Base-by-base conservation (phyloP, 2,797 vertebrate species). In the Discoglossus pictus region DNA sequence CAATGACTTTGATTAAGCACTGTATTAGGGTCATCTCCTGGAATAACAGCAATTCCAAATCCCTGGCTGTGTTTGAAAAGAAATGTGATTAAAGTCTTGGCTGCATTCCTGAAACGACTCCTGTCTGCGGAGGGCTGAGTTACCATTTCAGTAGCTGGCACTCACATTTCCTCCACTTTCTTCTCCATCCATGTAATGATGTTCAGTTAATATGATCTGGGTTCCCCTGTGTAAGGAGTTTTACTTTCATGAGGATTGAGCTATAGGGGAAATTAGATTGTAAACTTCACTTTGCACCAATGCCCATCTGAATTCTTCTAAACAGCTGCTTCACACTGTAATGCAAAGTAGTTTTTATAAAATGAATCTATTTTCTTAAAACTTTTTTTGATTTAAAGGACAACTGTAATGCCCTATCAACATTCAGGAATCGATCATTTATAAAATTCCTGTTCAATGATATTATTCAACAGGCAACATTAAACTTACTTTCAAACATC, bases 21-120 rank as follows among this genome's bases (percentile, higher is more conserved):
- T 58, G 66, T 76, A 73, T 86, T 84, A 84, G 80, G 83, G 83
- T 87, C 82, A 78, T 79, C 80, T 82, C 77, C 76, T 75, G 39
- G 73, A 83, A 84, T 80, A 83, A 80, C 75, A 80, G 65, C 75
- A 1, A 83, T 82, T 82, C n/a, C 0, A 77, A 88, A 82, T 86
- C 83, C 84, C 84, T 77, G 76, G 73, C 80, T 79, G 73, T 64
- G 34, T 81, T 77, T 78, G 82, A 83, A 84, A 71, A 79, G 84
- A 82, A 72, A 76, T 68, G 80, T 85, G 86, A 87, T 88, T 88
- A 84, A 88, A 85, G 74, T 78, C 75, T 76, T 86, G 87, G 74
- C 86, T 80, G 62, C 80, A 85, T 77, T 70, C 82, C 85, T 66
- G 27, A 79, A 61, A 63, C 82, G 65, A 9, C 79, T 80, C 65